Conservation (phyloP, 2,113 vertebrate species). For the Chloebia gouldiae region DNA sequence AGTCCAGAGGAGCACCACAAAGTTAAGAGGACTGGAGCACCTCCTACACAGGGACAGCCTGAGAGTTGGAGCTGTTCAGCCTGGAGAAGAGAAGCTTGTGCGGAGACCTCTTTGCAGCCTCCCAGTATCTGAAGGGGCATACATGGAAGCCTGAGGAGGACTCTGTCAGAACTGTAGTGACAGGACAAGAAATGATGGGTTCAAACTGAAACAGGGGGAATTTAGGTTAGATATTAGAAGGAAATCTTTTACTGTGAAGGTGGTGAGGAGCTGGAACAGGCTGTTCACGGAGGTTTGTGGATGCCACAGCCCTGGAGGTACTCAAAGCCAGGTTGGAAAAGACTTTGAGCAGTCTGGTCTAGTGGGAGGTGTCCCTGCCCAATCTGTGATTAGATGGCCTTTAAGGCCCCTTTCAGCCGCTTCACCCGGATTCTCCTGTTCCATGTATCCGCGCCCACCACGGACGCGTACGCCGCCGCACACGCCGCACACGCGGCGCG, state of each 20-base stretch:
- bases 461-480: accelerated
- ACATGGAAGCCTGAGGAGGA: not conserved
- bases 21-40: not conserved
- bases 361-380: not conserved
- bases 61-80: not conserved
- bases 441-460: accelerated
- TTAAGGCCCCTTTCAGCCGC: not conserved
- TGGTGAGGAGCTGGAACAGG: not conserved
- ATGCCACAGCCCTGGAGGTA: not conserved
- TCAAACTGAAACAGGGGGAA: not conserved
- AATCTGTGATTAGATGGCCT: too few relatives aligned
- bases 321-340: not conserved
- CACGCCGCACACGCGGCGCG: accelerated
- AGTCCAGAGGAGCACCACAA: not conserved
- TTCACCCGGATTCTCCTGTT: accelerated
- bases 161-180: not conserved
- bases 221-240: not conserved
- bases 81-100: not conserved
- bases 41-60: accelerated
- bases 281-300: not conserved
- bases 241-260: not conserved
- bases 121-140: too few relatives aligned
- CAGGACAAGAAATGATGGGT: not conserved
- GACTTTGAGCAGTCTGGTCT: not conserved
- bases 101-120: not conserved